phyloP scores from a whole-genome alignment of 2,113 vertebrate genomes.

The Indri indri region DNA sequence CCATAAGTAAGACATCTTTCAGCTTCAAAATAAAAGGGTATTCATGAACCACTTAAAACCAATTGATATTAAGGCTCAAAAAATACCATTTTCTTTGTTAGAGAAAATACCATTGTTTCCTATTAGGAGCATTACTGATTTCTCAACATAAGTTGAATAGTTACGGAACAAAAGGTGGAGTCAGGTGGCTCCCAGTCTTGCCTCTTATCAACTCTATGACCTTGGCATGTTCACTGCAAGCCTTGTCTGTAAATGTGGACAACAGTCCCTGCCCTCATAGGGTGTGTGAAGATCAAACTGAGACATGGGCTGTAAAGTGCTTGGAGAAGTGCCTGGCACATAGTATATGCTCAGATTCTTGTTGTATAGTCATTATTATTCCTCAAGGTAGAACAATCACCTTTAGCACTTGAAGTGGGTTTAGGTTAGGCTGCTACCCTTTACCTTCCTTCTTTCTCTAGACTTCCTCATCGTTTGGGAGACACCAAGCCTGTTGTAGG shows the following conservation, averaged over 20 bases:
- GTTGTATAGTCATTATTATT: background rate
- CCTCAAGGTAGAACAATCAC: background rate
- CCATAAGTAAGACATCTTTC: background rate
- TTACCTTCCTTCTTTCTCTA: background rate
- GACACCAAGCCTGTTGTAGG: background rate
- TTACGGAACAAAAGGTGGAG: background rate
- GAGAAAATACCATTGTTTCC: background rate
- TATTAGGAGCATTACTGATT: background rate
- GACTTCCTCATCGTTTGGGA: background rate
- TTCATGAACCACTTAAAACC: background rate
- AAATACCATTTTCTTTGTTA: background rate
- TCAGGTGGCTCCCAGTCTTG: background rate
- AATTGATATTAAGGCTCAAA: background rate
- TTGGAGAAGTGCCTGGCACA: background rate
- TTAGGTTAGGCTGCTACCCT: background rate
- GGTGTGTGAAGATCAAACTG: background rate
- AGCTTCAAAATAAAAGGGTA: background rate
- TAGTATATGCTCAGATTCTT: background rate
- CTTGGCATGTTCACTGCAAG: background rate
- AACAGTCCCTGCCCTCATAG: accelerated
- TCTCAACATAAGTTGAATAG: background rate
- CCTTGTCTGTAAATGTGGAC: background rate
- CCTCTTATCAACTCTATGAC: background rate
- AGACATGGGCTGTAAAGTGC: background rate
- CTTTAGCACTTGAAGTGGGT: background rate